Base-by-base conservation (phyloP, 1,140 invertebrate species). In the Adelges cooleyi region DNA sequence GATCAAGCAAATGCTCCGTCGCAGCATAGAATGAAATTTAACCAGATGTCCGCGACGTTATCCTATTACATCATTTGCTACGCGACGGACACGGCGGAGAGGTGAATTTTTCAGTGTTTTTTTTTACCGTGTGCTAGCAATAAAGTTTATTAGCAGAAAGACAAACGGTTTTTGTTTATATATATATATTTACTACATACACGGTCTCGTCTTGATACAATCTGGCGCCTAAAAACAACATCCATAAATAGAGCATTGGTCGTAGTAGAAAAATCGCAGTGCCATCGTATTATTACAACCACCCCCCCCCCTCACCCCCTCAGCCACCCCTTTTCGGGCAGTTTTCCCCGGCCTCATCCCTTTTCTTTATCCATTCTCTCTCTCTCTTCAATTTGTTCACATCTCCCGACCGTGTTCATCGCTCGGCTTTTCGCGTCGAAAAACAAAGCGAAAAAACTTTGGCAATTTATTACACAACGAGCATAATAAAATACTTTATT, bases 401-500 rank as follows among this genome's bases (percentile, higher is more conserved):
- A 33, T 33, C 29, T 11, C 29, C 11, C 29, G 11, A 33, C 29
- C 29, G 11, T 33, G 11, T 5, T 33, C 5, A 11, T 33, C 11
- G 29, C 29, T 33, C 29, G 11, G 5, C 29, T 11, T 33, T 33
- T 6, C 11, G 29, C 11, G 29, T 33, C 11, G 29, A 33, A 33
- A 33, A 33, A 33, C 29, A 33, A 33, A 33, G 29, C 29, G 11
- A 33, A 33, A 33, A 5, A 33, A 33, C 29, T 33, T 33, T 59
- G 40, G 38, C 23, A 23, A 59, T 59, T 59, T 46, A 23, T 59
- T 25, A 25, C n/a, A 2, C 38, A 46, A 59, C 36, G 38, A 44
- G 40, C 25, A 44, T 59, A 59, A 59, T 59, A 59, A 59, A 59
- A 59, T 59, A 59, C 38, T 59, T 59, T 59, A 59, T 59, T 59